phyloP scores from a whole-genome alignment of 2,113 vertebrate species.

The Nyctibius bracteatus region DNA sequence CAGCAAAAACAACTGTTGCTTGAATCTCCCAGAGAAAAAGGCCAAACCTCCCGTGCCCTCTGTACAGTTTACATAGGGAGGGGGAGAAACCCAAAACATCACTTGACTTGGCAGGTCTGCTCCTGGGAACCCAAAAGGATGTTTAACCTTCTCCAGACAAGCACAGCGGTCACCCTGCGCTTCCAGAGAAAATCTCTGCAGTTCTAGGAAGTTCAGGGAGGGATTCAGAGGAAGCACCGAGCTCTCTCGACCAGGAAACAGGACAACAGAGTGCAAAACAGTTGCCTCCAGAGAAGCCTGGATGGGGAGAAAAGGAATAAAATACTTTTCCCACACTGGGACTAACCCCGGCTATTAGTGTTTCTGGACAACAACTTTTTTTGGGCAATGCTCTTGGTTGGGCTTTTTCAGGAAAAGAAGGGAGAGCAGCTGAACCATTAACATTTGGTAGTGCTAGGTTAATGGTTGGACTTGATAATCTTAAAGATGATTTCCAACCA shows the following conservation, averaged over 20 bases:
- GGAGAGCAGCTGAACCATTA: background rate
- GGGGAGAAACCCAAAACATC: background rate
- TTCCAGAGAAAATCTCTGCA: background rate
- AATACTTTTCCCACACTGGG: background rate
- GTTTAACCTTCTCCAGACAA: slow-evolving; percentile 19
- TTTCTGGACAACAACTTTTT: background rate
- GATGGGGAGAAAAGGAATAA: background rate
- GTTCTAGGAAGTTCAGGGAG: background rate
- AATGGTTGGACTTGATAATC: no score
- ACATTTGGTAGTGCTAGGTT: no score
- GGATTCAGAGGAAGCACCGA: background rate
- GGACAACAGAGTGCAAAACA: background rate
- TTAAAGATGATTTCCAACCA: no score
- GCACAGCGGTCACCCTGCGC: rapidly evolving
- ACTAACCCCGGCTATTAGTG: background rate
- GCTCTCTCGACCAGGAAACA: background rate
- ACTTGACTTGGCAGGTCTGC: slow-evolving; percentile 12
- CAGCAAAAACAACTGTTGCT: background rate
- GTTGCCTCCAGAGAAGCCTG: background rate
- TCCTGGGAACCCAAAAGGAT: background rate
- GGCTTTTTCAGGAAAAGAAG: background rate
- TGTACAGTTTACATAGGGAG: background rate
- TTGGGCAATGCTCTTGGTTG: background rate
- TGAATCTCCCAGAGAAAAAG: background rate
- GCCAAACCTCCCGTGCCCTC: background rate